A percentile compares a stretch with the other conserved stretches of the same genome.
phyloP scores from a whole-genome alignment of 2,113 vertebrate species.

The Ctenomys sociabilis region DNA sequence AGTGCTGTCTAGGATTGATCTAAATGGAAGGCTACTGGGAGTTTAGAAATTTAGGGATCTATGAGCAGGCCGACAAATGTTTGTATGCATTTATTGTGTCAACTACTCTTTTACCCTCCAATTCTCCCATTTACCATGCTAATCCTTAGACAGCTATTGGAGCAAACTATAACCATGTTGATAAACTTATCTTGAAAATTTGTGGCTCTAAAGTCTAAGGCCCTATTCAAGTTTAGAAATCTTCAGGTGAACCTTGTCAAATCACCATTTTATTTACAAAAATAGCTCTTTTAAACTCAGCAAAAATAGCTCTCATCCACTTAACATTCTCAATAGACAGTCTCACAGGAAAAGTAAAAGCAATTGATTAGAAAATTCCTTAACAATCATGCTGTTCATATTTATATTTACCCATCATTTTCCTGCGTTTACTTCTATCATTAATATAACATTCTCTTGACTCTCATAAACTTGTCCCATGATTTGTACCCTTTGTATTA shows the following conservation, averaged over 20 bases:
- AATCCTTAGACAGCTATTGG: neutral
- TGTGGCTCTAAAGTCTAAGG: neutral
- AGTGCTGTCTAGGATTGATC: neutral
- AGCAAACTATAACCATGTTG: neutral
- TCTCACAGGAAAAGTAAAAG: neutral
- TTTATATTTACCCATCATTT: neutral
- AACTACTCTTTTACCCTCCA: neutral
- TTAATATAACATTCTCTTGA: neutral
- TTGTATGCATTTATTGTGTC: neutral
- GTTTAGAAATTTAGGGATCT: slow-evolving; percentile 21
- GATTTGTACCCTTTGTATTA: neutral
- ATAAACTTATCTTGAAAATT: neutral
- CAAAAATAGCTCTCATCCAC: neutral
- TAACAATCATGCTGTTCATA: neutral
- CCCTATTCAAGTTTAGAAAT: neutral
- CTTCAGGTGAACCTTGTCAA: neutral
- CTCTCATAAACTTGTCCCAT: neutral
- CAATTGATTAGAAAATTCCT: neutral
- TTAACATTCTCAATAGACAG: neutral
- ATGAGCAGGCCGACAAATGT: neutral
- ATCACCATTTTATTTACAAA: neutral
- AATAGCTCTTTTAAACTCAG: neutral
- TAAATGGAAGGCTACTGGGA: neutral
- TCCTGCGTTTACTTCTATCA: neutral
- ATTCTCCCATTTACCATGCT: neutral